A percentile compares a stretch with the other conserved stretches of the same genome.
phyloP scores from a whole-genome alignment of 2,113 vertebrate species.

The Ictalurus furcatus region DNA sequence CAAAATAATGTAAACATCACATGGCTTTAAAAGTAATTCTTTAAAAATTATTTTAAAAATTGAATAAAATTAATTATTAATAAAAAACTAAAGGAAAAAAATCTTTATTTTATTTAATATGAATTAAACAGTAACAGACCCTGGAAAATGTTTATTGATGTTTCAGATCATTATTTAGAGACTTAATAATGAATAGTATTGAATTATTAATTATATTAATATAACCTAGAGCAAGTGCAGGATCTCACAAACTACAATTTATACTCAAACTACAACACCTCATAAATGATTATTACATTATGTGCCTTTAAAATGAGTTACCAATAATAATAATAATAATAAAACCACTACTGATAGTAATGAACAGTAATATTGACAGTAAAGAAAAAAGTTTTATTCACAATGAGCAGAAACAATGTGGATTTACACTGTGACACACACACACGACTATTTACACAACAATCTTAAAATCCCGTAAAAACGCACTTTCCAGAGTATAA shows the following conservation, averaged over 20 bases:
- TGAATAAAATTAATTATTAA: background rate
- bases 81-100: too few species aligned
- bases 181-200: too few species aligned
- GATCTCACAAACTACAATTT: background rate
- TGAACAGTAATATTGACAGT: background rate
- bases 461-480: constrained; percentile 17
- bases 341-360: background rate
- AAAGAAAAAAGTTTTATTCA: constrained; percentile 32
- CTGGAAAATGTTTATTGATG: too few species aligned
- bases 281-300: too few species aligned
- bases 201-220: too few species aligned
- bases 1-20: too few species aligned
- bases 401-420: constrained; percentile 9
- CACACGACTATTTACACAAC: constrained; percentile 19
- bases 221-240: background rate
- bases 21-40: too few species aligned
- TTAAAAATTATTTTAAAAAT: too few species aligned
- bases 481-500: background rate
- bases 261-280: background rate
- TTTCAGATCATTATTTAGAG: too few species aligned
- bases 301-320: too few species aligned
- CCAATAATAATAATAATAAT: background rate
- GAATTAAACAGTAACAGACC: too few species aligned
- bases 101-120: too few species aligned
- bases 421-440: background rate